Evolutionary conservation across 2,888 invertebrate genomes (phyloP), one percentile per base, ranked within the genome.

Genomic region (Amphimallon solstitiale): DNA sequence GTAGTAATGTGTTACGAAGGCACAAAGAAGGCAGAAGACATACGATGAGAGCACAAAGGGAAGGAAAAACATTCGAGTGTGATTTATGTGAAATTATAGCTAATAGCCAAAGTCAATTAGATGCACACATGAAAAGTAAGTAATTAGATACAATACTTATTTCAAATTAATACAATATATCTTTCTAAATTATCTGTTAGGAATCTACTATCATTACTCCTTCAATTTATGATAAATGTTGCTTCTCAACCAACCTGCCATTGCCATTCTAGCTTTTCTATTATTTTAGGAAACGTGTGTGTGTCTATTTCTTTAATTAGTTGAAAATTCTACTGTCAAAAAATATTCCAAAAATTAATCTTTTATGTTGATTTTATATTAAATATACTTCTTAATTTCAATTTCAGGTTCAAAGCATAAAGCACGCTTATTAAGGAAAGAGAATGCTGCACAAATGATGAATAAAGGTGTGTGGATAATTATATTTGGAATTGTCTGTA

Each of bases 21-120:
- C 82, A 82, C 71, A 70, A 79, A 63, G 81, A 80, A 65, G 82
- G 82, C 35, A 76, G 78, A 67, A 80, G 78, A 69, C 82, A 82
- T 71, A 77, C 75, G 67, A 75, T 79, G 74, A 75, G 79, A 60
- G 74, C 74, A 3, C 79, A 81, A 72, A 72, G 81, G 37, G 74
- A 77, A 67, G 81, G 81, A 3, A 82, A 81, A 74, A 77, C 75
- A 12, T 82, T 80, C 70, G 73, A 73, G 64, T 82, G 82, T 72
- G 78, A 81, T 21, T 67, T 82, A 29, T 82, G 82, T 67, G 76
- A 81, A 38, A 72, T 82, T 61, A 75, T 74, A 17, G 80, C 82
- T 14, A 82, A 82, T 68, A 81, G 82, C 70, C 80, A 82, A 73
- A 79, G 76, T 62, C 82, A 82, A 71, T 73, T 82, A 3, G 79